These are phyloP conservation scores for Peribatodes rhomboidaria DNA, from an alignment of 2,888 invertebrate genomes.

Conservation along the genomic window DNA sequence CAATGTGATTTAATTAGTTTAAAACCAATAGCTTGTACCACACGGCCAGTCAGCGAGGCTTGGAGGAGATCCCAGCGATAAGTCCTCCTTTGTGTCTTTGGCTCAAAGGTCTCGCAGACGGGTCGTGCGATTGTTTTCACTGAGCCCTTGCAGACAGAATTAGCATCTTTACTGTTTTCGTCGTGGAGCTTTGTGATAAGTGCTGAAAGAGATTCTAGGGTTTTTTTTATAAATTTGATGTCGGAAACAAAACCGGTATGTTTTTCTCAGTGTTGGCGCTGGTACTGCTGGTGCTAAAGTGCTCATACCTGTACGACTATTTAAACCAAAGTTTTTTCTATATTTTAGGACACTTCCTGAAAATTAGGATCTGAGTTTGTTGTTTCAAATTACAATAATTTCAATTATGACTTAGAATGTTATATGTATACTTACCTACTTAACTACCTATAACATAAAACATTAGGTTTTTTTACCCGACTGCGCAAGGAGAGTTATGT, in stretches of 20 bases:
- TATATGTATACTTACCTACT: too few species aligned
- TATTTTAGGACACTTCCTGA: too few species aligned
- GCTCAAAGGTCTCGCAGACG: slow-evolving; percentile 74
- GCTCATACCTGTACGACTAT: too few species aligned
- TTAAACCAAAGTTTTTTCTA: too few species aligned
- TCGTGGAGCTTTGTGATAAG: slow-evolving; percentile 23
- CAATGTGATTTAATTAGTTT: background rate
- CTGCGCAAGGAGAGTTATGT: too few species aligned
- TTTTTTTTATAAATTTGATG: background rate
- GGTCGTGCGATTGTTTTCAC: slow-evolving; percentile 60
- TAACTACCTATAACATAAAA: too few species aligned
- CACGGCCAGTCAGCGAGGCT: slow-evolving; percentile 41
- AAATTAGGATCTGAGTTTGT: too few species aligned
- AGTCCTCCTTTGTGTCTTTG: slow-evolving; percentile 65
- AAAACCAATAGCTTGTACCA: slow-evolving; percentile 50
- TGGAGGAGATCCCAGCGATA: slow-evolving; percentile 68
- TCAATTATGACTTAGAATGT: too few species aligned
- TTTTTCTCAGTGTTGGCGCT: too few species aligned
- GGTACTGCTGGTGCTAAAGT: too few species aligned
- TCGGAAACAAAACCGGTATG: background rate
- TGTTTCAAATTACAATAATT: too few species aligned
- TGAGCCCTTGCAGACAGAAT: slow-evolving; percentile 36
- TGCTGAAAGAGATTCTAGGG: background rate
- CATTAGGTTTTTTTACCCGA: too few species aligned
- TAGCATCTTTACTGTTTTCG: slow-evolving; percentile 30